Conservation (phyloP, 1,140 invertebrate genomes). For the Aphelenchoides fujianensis region DNA sequence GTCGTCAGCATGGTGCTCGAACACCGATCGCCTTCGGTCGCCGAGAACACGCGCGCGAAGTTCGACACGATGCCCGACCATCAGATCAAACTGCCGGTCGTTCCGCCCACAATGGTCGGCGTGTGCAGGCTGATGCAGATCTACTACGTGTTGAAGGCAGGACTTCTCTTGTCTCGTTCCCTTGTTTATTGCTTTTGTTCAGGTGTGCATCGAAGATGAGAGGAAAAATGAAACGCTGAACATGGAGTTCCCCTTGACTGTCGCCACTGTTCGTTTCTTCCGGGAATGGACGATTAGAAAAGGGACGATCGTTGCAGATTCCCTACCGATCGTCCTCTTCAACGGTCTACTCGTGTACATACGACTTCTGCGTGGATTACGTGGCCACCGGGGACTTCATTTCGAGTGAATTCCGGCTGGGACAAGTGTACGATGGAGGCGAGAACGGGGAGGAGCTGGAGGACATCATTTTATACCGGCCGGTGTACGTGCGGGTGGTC, state of each 20-base stretch:
- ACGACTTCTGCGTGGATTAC: constrained; percentile 63
- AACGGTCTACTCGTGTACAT: background rate
- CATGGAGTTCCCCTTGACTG: constrained; percentile 73
- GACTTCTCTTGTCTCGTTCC: no score
- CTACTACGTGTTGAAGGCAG: constrained; percentile 75
- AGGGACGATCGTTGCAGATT: constrained; percentile 22
- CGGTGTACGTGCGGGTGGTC: constrained; percentile 55
- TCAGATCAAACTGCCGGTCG: constrained; percentile 71
- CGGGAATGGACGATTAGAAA: no score
- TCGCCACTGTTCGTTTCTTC: constrained; percentile 72
- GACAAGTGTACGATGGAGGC: constrained; percentile 75
- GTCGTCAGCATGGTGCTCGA: constrained; percentile 73
- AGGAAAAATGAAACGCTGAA: constrained; percentile 74
- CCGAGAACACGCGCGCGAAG: constrained; percentile 61
- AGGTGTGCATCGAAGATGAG: constrained; percentile 66
- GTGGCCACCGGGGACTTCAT: constrained; percentile 79
- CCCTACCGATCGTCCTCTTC: background rate
- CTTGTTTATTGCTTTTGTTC: no score
- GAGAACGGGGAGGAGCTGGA: constrained; percentile 47
- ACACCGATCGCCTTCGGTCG: constrained; percentile 63
- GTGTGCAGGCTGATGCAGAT: constrained; percentile 76
- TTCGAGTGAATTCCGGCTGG: constrained; percentile 76
- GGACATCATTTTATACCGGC: constrained; percentile 56
- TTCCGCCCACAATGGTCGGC: constrained; percentile 74
- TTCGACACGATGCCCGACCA: constrained; percentile 67